Base-by-base conservation (phyloP, 2,888 invertebrate species). In the Chrysomela aeneicollis region DNA sequence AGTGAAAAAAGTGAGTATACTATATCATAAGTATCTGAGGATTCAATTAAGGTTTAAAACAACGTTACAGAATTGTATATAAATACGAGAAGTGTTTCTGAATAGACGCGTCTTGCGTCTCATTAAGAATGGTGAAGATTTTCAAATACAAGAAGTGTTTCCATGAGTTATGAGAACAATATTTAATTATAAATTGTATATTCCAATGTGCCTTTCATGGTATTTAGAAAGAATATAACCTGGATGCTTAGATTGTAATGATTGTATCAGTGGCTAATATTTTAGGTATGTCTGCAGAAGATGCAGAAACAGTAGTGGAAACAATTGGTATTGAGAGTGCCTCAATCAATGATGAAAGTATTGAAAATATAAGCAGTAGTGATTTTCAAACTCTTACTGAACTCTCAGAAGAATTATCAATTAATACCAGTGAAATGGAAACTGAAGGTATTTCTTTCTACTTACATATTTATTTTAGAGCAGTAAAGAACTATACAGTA, bases 361-460 rank as follows among this genome's bases (percentile, higher is more conserved):
- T 80, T 50, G 70, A 78, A 2, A 69, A 72, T 32, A 73, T 80
- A 58, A 75, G 73, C 55, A 71, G 74, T 17, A 74, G 70, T 35
- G 81, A 81, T 68, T 72, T 79, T 26, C 78, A 80, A 63, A 78
- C 78, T 59, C 73, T 82, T 42, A 78, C 77, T 17, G 78, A 81
- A 63, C 70, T 81, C 46, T 79, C 81, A 3, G 76, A 80, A 15
- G 80, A 79, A 66, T 69, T 82, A 61, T 75, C 77, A 51, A 70
- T 80, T 54, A 71, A 72, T 21, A 73, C 74, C 42, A 37, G 22
- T 30, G 77, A 77, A 26, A 77, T 80, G 75, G 81, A 80, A 59
- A 77, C 76, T 63, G 79, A 79, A 70, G 77, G 78, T 79, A 71
- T 37, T 18, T 50, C 2, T 54, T 15, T 10, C 5, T 22, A 49